Percentiles rank a stretch among this genome's conserved stretches.
Evolutionary conservation across 2,113 vertebrate genomes (phyloP).

Genomic region (Callithrix jacchus): DNA sequence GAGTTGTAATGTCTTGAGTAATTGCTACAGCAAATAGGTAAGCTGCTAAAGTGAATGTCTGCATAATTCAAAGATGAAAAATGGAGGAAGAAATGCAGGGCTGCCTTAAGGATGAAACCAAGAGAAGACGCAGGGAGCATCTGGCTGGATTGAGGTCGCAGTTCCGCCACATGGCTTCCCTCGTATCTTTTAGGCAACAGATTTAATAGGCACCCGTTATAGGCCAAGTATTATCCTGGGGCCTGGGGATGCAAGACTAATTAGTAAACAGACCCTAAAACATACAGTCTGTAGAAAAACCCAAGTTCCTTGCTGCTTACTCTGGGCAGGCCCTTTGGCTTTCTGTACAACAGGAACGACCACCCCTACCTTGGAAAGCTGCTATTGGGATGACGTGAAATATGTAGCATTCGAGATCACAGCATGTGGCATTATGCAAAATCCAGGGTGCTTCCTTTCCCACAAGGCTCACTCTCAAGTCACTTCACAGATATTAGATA

Average conservation of each 20-base stretch:
- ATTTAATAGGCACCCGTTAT: accelerated
- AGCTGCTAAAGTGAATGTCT: background rate
- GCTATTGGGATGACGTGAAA: background rate
- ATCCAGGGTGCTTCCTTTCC: too few species aligned
- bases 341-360: background rate
- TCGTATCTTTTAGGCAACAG: background rate
- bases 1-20: accelerated
- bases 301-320: too few species aligned
- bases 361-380: background rate
- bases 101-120: background rate
- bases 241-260: background rate
- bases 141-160: accelerated
- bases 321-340: background rate
- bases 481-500: background rate
- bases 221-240: accelerated
- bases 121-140: background rate
- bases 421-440: accelerated
- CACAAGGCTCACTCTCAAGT: background rate
- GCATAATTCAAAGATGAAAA: background rate
- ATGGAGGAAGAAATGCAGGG: accelerated
- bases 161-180: background rate
- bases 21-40: background rate
- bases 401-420: accelerated
- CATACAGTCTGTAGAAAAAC: accelerated
- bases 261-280: background rate